Evolutionary conservation across 2,113 vertebrate genomes (phyloP), one percentile per base, ranked within the genome.

Genomic region (Tupaia chinensis): DNA sequence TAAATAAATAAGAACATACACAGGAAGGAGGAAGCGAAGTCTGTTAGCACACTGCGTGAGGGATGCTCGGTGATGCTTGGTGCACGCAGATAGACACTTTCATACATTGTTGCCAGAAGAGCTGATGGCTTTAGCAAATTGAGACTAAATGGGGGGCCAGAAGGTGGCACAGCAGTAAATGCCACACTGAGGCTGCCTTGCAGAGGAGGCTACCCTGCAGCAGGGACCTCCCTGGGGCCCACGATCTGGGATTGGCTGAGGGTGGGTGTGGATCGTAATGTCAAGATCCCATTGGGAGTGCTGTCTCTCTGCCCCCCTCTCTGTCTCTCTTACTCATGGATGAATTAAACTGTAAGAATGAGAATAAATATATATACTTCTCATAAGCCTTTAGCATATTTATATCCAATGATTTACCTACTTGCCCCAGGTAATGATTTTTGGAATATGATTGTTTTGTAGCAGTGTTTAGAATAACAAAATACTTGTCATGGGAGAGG

Each of bases 1-100:
- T 85, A 98, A 98, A 92, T 89, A 95, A 95, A 89, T 22, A 84
- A 63, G 93, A 93, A n/a, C 25, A 86, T 61, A 92, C 82, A 95
- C 16, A 16, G 13, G 14, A 19, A 54, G 19, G 32, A 16, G 56
- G 63, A 73, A 34, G 34, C 9, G 68, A 27, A 12, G 15, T 44
- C 2, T 70, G 15, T 34, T 5, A 7, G 19, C 10, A 63, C 3
- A 10, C 61, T 0, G 0, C 1, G 13, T 0, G 27, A 9, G 7
- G 19, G 7, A 53, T 16, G 9, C 4, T 2, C 5, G 15, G 7
- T 29, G 44, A 44, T 44, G 44, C 44, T 44, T 44, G 44, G 44
- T 44, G 44, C 44, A 44, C 44, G 11, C 20, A 65, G 9, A 63
- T 0, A 14, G 8, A 25, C 29, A 32, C 9, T 1, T 44, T 1